A percentile compares a stretch with the other conserved stretches of the same genome.
Conservation (phyloP, 2,888 invertebrate genomes). For the Julus scandinavius region DNA sequence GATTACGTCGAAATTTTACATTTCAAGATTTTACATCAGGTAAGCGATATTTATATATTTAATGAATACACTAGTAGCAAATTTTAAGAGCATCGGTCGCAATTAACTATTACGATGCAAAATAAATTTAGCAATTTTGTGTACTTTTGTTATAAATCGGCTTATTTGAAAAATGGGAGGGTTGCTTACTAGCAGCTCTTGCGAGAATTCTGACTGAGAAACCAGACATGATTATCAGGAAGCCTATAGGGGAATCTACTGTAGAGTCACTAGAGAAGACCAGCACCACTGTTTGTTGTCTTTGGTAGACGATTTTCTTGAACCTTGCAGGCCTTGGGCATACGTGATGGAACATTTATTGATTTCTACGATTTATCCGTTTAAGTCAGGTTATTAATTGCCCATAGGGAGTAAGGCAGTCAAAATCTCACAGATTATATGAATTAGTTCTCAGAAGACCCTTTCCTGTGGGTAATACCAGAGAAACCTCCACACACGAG, state of each 20-base stretch:
- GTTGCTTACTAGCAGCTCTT: neutral
- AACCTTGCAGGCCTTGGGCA: neutral
- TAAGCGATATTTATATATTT: neutral
- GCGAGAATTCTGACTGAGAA: neutral
- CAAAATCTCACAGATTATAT: slow-evolving; percentile 1
- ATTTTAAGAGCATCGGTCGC: too few relatives aligned
- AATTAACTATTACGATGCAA: too few relatives aligned
- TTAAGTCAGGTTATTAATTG: neutral
- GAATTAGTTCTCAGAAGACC: neutral
- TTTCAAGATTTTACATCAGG: neutral
- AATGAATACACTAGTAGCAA: too few relatives aligned
- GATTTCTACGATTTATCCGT: neutral
- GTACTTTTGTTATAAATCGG: neutral
- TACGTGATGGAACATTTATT: neutral
- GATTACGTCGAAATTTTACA: neutral
- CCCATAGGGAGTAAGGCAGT: neutral
- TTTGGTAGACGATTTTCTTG: neutral
- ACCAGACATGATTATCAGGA: neutral
- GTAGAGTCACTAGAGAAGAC: neutral
- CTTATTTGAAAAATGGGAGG: neutral
- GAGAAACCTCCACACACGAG: neutral
- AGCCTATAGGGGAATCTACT: neutral
- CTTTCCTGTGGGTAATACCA: neutral
- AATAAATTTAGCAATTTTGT: too few relatives aligned
- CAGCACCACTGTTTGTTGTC: neutral